Evolutionary conservation across 2,888 invertebrate genomes (phyloP), one percentile per base, ranked within the genome.

Genomic region (Erpobdella octoculata): DNA sequence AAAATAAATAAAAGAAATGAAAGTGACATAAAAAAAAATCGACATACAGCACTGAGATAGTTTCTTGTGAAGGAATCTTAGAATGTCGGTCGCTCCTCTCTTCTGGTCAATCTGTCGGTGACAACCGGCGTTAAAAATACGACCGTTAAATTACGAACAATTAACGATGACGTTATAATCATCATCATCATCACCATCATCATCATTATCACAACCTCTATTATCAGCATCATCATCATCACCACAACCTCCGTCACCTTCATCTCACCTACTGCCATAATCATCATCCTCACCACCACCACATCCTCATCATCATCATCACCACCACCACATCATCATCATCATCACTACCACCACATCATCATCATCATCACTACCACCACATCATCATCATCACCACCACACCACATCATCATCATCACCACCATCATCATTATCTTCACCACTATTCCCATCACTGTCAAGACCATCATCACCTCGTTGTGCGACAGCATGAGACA

Each of bases 401-500:
- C 15, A 31, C 3, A 15, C 36, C 15, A 35, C 35, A 2, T 64
- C 64, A 3, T 6, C 33, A 18, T 4, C 36, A 31, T 35, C 6
- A n/a, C n/a, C 36, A n/a, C 36, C 64, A 2, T 31, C 36, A 2
- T 33, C 36, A 31, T 31, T 38, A 36, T 65, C 65, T n/a, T 65
- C 65, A 6, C n/a, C n/a, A n/a, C n/a, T n/a, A n/a, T 8, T 9
- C n/a, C 9, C 25, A 12, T 59, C 59, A 2, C 38, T 35, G 21
- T 65, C 35, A 21, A 37, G 3, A 36, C 38, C 38, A 36, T 65
- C 38, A 73, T 73, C 77, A 85, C 87, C 71, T 87, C 86, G 73
- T 87, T 85, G 75, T 89, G 88, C 77, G 90, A 89, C 79, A 93
- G 86, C 83, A 87, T 85, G 78, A 98, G 88, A 83, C 97, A 97